A percentile compares a stretch with the other conserved stretches of the same genome.
These are phyloP conservation scores for Cheirogaleus medius DNA, from an alignment of 2,113 vertebrate genomes.

Conservation along the genomic window DNA sequence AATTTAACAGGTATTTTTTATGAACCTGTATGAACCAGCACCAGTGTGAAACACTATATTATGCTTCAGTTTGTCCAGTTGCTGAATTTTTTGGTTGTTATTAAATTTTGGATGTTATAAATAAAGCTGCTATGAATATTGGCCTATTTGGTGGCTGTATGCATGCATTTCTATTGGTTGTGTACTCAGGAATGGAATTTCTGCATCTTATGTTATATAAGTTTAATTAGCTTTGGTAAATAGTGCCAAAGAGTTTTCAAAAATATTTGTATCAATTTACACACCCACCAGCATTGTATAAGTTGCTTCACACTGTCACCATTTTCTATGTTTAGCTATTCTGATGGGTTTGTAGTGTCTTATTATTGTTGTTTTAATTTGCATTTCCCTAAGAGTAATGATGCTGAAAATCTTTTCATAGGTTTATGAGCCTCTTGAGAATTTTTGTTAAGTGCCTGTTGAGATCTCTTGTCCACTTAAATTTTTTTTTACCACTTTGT, in stretches of 20 bases:
- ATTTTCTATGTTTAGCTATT: neutral
- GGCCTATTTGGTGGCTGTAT: neutral
- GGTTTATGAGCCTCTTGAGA: neutral
- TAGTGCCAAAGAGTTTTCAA: neutral
- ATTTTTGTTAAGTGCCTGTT: neutral
- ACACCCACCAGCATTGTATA: neutral
- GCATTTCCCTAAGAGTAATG: neutral
- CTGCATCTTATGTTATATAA: neutral
- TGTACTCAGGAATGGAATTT: neutral
- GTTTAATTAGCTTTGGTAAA: neutral
- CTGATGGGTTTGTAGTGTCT: neutral
- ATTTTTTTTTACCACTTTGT: neutral
- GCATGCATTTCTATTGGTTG: neutral
- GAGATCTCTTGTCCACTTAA: neutral
- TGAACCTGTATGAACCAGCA: neutral
- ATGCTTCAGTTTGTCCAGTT: neutral
- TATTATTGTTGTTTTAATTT: neutral
- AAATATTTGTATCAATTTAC: neutral
- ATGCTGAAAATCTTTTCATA: neutral
- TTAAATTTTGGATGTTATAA: neutral
- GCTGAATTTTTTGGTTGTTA: neutral
- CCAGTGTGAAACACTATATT: neutral
- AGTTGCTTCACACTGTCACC: neutral
- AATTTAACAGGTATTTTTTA: neutral
- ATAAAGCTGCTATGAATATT: neutral